phyloP scores from a whole-genome alignment of 2,113 vertebrate genomes.

The Ploceus nigricollis region DNA sequence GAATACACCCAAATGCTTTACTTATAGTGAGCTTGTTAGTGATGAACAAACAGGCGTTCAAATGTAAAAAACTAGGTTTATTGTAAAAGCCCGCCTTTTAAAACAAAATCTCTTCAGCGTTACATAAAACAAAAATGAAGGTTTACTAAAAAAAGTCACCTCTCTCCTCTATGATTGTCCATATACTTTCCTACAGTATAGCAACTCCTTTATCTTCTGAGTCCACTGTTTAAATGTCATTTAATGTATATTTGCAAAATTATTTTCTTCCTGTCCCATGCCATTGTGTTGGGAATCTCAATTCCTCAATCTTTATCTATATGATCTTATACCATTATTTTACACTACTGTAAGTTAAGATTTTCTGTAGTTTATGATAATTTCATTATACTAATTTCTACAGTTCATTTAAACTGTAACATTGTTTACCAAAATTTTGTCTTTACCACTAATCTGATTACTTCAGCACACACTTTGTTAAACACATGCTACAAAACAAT shows the following conservation, averaged over 20 bases:
- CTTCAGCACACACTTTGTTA: not conserved
- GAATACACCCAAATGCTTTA: not conserved
- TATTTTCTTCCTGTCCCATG: rapidly evolving
- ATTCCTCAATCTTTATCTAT: not conserved
- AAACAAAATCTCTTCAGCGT: not conserved
- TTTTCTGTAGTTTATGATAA: not conserved
- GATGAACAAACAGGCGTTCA: not conserved
- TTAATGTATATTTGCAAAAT: not conserved
- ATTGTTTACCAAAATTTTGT: not conserved
- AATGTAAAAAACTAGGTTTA: not conserved
- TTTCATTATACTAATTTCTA: not conserved
- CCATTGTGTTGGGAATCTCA: not conserved
- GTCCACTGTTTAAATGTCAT: not conserved
- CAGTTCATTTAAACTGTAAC: not conserved
- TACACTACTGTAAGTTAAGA: not conserved
- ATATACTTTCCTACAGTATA: not conserved
- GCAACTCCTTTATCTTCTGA: not conserved
- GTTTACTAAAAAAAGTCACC: not conserved
- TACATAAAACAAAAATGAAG: not conserved
- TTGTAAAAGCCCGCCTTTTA: not conserved
- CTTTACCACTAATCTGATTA: not conserved
- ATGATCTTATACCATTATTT: not conserved
- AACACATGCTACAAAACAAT: not conserved
- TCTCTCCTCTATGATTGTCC: not conserved
- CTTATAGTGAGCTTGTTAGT: not conserved